These are phyloP conservation scores for Pinna nobilis DNA, from an alignment of 1,140 invertebrate species.

Conservation along the genomic window DNA sequence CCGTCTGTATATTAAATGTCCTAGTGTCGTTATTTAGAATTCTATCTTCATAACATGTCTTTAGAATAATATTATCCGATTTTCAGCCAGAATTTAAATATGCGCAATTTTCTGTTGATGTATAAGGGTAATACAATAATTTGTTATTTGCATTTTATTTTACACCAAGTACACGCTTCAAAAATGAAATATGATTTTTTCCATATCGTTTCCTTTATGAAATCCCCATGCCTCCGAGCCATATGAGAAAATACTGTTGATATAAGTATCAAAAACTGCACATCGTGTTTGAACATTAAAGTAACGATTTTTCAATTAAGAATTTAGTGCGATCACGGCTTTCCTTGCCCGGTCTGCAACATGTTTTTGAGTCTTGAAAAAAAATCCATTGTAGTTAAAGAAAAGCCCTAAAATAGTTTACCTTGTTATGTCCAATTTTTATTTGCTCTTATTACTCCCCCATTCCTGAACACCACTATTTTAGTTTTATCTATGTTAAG, in stretches of 20 bases:
- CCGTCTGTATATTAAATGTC: not conserved
- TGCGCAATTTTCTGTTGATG: too few relatives aligned
- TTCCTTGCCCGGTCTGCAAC: not conserved
- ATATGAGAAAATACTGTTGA: not conserved
- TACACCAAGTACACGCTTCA: not conserved
- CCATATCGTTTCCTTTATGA: not conserved
- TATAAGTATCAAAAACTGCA: not conserved
- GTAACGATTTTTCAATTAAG: not conserved
- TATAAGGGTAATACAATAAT: too few relatives aligned
- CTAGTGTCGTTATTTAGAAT: too few relatives aligned
- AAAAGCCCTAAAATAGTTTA: not conserved
- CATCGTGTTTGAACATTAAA: not conserved
- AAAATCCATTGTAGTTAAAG: not conserved
- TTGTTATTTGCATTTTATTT: too few relatives aligned
- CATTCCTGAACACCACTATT: not conserved
- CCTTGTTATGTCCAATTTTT: not conserved
- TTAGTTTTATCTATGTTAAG: not conserved
- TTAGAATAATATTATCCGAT: too few relatives aligned
- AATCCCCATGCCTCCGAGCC: not conserved
- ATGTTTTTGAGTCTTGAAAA: not conserved
- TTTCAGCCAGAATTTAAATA: too few relatives aligned
- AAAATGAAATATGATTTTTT: not conserved
- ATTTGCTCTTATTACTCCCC: not conserved
- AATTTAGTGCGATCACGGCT: not conserved
- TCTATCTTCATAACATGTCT: too few relatives aligned